A percentile compares a stretch with the other conserved stretches of the same genome.
These are phyloP conservation scores for Ondatra zibethicus DNA, from an alignment of 2,113 vertebrate genomes.

Conservation along the genomic window DNA sequence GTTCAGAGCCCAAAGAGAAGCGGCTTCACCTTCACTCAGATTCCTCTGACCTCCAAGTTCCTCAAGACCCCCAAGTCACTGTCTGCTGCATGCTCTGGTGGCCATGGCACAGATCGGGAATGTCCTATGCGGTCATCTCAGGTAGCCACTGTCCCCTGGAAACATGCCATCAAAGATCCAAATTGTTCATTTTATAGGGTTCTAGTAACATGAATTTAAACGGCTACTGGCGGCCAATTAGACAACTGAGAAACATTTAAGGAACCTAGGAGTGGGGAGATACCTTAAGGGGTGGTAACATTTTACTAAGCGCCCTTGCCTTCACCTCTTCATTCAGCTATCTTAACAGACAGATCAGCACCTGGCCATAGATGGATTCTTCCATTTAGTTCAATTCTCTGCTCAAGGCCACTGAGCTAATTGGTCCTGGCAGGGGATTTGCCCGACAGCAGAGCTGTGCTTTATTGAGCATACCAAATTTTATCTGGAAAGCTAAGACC, in stretches of 20 bases:
- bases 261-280: not conserved
- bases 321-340: not conserved
- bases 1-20: not conserved
- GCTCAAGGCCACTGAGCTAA: not conserved
- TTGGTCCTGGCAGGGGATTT: not conserved
- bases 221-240: not conserved
- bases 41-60: not conserved
- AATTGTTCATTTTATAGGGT: not conserved
- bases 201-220: constrained; percentile 8
- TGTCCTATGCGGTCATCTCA: fast-evolving
- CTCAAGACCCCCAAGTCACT: not conserved
- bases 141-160: not conserved
- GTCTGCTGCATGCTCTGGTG: not conserved
- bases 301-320: not conserved
- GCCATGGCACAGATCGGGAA: fast-evolving
- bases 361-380: not conserved
- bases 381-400: not conserved
- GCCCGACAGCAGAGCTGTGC: not conserved
- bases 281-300: not conserved
- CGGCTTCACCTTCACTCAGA: not conserved
- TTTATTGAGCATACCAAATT: not conserved
- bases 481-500: not conserved
- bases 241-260: not conserved
- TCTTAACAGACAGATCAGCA: not conserved
- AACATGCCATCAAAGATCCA: not conserved